Conservation (phyloP, 2,888 invertebrate genomes). For the Sepiola atlantica region DNA sequence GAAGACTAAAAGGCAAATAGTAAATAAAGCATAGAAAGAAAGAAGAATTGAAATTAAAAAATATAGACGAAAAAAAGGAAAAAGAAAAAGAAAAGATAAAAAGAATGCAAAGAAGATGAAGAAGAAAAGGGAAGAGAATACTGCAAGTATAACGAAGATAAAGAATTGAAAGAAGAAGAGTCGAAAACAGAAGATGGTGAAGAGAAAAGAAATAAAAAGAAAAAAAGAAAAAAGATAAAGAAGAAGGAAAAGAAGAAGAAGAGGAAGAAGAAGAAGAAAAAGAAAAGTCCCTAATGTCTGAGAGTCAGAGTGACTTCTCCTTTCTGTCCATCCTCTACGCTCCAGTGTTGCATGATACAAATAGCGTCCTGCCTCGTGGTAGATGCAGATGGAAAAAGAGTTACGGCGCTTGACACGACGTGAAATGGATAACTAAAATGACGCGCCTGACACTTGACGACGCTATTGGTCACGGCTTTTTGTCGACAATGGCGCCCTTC, state of each 20-base stretch:
- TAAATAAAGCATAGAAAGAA: not conserved
- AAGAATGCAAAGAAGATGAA: not conserved
- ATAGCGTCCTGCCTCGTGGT: not conserved
- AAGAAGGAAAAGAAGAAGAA: not conserved
- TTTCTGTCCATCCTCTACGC: not conserved
- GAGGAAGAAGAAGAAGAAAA: not conserved
- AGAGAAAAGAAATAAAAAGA: not conserved
- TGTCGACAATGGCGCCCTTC: not conserved
- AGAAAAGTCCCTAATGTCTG: not conserved
- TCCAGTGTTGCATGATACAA: not conserved
- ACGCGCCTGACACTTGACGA: not conserved
- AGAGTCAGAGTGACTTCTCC: not conserved
- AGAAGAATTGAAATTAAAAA: not conserved
- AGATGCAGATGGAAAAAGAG: not conserved
- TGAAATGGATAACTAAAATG: not conserved
- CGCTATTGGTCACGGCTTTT: not conserved
- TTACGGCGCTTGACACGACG: conserved; percentile 18
- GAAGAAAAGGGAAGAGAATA: not conserved
- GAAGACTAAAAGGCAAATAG: not conserved
- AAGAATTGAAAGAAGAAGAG: not conserved
- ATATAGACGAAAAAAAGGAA: no score
- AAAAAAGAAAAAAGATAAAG: not conserved
- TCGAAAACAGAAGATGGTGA: not conserved
- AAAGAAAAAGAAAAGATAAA: not conserved
- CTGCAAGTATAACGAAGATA: not conserved